Base-by-base conservation (phyloP, 2,113 vertebrate species). In the Phaethornis superciliosus region DNA sequence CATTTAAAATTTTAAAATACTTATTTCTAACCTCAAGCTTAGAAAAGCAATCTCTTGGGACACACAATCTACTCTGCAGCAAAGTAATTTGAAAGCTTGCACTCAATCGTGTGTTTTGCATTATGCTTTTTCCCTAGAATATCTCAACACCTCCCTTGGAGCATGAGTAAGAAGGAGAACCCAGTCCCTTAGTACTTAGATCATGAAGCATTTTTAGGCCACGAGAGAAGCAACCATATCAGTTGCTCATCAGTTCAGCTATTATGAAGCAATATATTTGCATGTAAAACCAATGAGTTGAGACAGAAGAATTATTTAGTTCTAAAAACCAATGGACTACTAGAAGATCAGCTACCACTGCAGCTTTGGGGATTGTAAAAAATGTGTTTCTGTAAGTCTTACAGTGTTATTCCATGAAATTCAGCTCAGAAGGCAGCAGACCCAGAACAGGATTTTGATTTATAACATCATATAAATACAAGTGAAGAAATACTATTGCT, bases 371-470 rank as follows among this genome's bases (percentile, higher is more conserved):
- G 14, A 81, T 64, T 44, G 60, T 62, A 63, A 63, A 58, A 70
- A 80, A 81, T 71, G 24, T 17, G 49, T 87, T 84, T 88, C 68
- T 60, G 56, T 63, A 71, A 92, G n/a, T n/a, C 83, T 86, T 56
- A 42, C 37, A 67, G 30, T 14, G 12, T 81, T 71, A 86, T 69
- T 78, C 32, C 68, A 46, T 10, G 23, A 77, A 93, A 94, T 81
- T 93, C 9, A 78, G 81, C 90, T 88, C 69, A 52, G 35, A 95
- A 91, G 47, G 40, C 22, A 10, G 75, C 37, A 91, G 88, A 88
- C 17, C 21, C 37, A 40, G 52, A 76, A 17, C 52, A 67, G 59
- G 56, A 85, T 47, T 85, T 85, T 74, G 72, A 96, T 85, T 89
- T 81, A 89, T 64, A 81, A 18, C 44, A 26, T 49, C 32, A 70